Base-by-base conservation (phyloP, 2,113 vertebrate genomes). In the Oncorhynchus gorbuscha region DNA sequence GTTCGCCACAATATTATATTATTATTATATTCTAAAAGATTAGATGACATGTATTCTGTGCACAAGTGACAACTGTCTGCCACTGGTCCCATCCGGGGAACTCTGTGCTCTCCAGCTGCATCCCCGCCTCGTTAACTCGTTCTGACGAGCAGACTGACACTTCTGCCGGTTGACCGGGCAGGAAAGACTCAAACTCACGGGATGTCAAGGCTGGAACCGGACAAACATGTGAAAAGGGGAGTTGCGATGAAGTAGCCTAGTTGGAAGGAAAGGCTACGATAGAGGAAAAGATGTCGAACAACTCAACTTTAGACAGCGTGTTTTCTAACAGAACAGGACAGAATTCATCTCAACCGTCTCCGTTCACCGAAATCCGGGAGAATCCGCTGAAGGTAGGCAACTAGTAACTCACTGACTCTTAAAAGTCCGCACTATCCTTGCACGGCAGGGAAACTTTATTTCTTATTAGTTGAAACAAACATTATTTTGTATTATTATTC, bases 201-300 rank as follows among this genome's bases (percentile, higher is more conserved):
- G 16, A 58, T 58, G 2, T 58, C 55, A 20, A 58, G 1, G 1
- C 18, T 18, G 51, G 51, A 78, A 11, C 11, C 39, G 0, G 39
- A 0, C 2, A 11, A 11, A 74, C 3, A 84, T 85, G 87, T 78
- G 64, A 81, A 62, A 22, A 58, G 14, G 67, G 5, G 18, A 71
- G 64, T 12, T 75, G 14, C 13, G 65, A 71, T 69, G n/a, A 20
- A 20, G 18, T 18, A 45, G 39, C 9, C 39, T 58, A n/a, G 18
- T 64, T 1, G 16, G 3, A 72, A 65, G 14, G 55, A 30, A 13
- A 45, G 9, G 69, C 51, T 59, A 20, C 2, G 62, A 62, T 4
- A 35, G 45, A 82, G 66, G 62, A 73, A 79, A 86, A 83, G 20
- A 91, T 91, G 90, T 76, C 64, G 76, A 90, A 88, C 8, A 11